These are phyloP conservation scores for Polypterus senegalus DNA, from an alignment of 2,113 vertebrate species.

Conservation along the genomic window DNA sequence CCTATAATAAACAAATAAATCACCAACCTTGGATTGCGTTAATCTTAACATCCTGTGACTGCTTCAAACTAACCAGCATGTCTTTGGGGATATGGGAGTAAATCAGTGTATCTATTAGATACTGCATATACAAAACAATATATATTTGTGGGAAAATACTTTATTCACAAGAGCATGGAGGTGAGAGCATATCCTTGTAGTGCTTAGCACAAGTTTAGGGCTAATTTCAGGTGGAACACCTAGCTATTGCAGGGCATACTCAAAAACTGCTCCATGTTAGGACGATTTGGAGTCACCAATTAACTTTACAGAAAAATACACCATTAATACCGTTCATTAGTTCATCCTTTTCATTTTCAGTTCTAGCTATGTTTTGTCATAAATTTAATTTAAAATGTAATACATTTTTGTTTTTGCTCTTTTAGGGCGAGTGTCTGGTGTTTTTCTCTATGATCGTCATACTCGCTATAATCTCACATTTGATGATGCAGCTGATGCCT, in stretches of 20 bases:
- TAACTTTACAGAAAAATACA: neutral
- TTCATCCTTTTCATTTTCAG: neutral
- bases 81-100: too few species aligned
- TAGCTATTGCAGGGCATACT: neutral
- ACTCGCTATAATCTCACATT: conserved; percentile 22
- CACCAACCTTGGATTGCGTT: too few species aligned
- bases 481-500: conserved; percentile 10
- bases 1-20: too few species aligned
- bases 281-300: neutral
- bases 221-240: neutral
- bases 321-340: neutral
- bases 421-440: conserved; percentile 19
- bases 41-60: too few species aligned
- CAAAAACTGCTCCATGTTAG: neutral
- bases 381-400: neutral
- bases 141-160: too few species aligned
- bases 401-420: neutral
- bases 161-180: too few species aligned
- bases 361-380: neutral
- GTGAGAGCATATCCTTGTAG: too few species aligned
- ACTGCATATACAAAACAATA: too few species aligned
- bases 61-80: too few species aligned
- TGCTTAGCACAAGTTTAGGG: too few species aligned
- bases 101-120: too few species aligned
- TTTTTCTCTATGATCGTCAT: conserved; percentile 23